These are phyloP conservation scores for Poecilia velifera DNA, from an alignment of 2,797 vertebrate species.

Conservation along the genomic window DNA sequence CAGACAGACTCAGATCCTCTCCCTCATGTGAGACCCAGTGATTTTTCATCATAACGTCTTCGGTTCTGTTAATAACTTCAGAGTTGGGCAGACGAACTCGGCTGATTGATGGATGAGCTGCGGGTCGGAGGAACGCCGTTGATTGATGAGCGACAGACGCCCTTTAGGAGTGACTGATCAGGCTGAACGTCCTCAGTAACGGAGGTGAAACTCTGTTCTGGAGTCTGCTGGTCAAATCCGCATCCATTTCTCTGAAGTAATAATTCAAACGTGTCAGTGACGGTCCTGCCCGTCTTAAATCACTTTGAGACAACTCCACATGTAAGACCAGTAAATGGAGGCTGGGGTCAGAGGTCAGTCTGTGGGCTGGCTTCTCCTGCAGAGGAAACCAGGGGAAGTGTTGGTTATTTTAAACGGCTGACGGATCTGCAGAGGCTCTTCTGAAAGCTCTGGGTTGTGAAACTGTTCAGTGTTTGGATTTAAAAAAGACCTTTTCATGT, in stretches of 20 bases:
- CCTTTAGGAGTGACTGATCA: background rate
- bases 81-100: constrained; percentile 1
- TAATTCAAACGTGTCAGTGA: too few species aligned
- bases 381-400: background rate
- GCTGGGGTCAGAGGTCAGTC: background rate
- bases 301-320: constrained; percentile 64
- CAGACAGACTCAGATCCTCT: background rate
- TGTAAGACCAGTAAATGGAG: constrained; percentile 52
- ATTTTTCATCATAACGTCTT: constrained; percentile 35
- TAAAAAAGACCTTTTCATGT: background rate
- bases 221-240: background rate
- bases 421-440: background rate
- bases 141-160: constrained; percentile 44
- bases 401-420: background rate
- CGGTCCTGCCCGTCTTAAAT: constrained; percentile 34
- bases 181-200: background rate
- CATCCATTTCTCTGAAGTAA: background rate
- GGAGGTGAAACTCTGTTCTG: background rate
- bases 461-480: background rate
- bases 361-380: background rate
- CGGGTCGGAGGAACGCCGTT: background rate
- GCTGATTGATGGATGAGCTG: constrained; percentile 35
- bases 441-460: background rate
- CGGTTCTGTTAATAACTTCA: constrained; percentile 32
- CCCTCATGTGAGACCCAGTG: constrained; percentile 1